Conservation (phyloP, 2,888 invertebrate species). For the Melanargia galathea region DNA sequence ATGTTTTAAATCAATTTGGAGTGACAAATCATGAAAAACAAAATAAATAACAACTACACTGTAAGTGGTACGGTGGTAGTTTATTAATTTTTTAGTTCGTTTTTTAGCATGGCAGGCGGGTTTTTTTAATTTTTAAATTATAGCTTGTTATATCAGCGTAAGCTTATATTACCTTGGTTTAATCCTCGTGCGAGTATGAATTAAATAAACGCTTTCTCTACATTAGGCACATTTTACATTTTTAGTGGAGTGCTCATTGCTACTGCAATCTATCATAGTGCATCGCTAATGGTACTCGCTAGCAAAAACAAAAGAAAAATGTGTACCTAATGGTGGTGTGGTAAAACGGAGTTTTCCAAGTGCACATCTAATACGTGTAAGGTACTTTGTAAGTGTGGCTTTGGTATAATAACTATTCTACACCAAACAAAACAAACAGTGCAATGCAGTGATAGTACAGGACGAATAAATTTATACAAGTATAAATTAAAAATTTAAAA, state of each 20-base stretch:
- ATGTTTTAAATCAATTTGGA: no score
- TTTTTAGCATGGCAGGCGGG: no score
- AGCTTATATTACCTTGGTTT: neutral
- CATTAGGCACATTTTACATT: neutral
- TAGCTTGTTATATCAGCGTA: neutral
- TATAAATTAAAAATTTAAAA: no score
- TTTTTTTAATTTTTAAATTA: no score
- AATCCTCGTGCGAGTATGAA: neutral
- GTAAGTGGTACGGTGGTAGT: no score
- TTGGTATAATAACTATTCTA: no score
- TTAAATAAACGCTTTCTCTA: neutral
- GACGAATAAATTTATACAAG: neutral
- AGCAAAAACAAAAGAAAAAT: neutral
- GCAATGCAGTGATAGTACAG: neutral
- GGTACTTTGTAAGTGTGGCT: neutral
- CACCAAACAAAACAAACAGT: neutral
- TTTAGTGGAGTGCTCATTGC: neutral
- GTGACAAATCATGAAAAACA: no score
- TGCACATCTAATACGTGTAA: neutral
- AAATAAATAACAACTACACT: no score
- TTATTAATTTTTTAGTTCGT: no score
- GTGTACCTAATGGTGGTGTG: neutral
- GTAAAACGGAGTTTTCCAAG: neutral
- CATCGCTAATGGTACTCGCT: slow-evolving; percentile 2
- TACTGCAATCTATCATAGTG: slow-evolving; percentile 2